These are phyloP conservation scores for Acarapis woodi DNA, from an alignment of 1,140 invertebrate genomes.

Conservation along the genomic window DNA sequence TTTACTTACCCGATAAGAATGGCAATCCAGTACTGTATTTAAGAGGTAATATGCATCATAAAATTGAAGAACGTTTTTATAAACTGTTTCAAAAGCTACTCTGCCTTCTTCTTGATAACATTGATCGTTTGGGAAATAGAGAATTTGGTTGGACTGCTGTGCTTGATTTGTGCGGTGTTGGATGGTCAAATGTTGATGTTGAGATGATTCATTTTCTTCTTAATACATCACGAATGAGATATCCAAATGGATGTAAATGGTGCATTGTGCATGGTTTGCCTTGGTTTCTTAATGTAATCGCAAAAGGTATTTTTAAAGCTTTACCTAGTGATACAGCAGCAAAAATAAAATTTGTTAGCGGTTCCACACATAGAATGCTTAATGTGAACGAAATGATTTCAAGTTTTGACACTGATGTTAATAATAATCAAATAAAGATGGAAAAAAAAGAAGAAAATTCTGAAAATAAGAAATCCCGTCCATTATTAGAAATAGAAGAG, in stretches of 20 bases:
- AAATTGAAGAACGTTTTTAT: background rate
- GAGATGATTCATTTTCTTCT: slow-evolving; percentile 9
- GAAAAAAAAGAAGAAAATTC: slow-evolving; percentile 6
- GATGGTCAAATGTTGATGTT: slow-evolving; percentile 7
- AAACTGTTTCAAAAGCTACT: background rate
- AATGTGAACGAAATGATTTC: slow-evolving; percentile 5
- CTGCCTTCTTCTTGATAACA: background rate
- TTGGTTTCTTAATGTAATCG: slow-evolving; percentile 10
- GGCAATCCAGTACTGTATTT: slow-evolving; percentile 3
- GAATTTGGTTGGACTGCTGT: slow-evolving; percentile 1
- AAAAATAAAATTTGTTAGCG: slow-evolving; percentile 6
- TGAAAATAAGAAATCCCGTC: background rate
- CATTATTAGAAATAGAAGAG: background rate
- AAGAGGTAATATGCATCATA: slow-evolving; percentile 6
- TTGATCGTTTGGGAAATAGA: background rate
- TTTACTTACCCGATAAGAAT: slow-evolving; percentile 2
- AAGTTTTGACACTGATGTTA: slow-evolving; percentile 5
- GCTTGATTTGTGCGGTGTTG: background rate
- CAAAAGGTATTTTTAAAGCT: slow-evolving; percentile 5
- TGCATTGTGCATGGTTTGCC: slow-evolving; percentile 8
- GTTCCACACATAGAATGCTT: background rate
- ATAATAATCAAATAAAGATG: slow-evolving; percentile 5
- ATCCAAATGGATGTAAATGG: slow-evolving; percentile 5
- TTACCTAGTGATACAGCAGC: slow-evolving; percentile 2
- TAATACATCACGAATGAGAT: slow-evolving; percentile 6